Evolutionary conservation across 2,797 vertebrate species (phyloP).

Genomic region (Pantherophis vulpinus): DNA sequence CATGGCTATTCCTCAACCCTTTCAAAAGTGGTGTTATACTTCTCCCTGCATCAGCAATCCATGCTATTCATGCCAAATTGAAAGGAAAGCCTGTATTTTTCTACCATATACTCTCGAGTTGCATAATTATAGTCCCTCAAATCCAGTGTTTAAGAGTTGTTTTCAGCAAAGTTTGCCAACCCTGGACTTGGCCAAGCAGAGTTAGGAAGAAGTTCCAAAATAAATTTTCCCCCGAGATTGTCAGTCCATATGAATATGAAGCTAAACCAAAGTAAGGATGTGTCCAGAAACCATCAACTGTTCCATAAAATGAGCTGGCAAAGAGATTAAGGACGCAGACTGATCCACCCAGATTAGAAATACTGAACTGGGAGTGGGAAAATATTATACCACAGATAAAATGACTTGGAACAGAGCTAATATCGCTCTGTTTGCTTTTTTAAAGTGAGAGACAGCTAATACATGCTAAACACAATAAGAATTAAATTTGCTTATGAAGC

Average conservation of each 20-base stretch:
- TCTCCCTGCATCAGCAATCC: neutral
- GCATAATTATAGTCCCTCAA: slow-evolving; percentile 59
- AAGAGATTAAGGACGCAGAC: slow-evolving; percentile 1
- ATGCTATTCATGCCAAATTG: slow-evolving; percentile 6
- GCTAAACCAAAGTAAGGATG: slow-evolving; percentile 47
- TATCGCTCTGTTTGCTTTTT: neutral
- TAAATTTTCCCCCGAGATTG: slow-evolving; percentile 60
- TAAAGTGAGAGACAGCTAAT: neutral
- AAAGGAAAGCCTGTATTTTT: slow-evolving; percentile 46
- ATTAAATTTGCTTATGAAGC: neutral
- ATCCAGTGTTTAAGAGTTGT: slow-evolving; percentile 40
- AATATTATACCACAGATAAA: neutral
- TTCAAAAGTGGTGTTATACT: neutral
- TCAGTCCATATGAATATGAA: slow-evolving; percentile 47
- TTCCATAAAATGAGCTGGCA: slow-evolving; percentile 14
- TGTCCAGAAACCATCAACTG: neutral
- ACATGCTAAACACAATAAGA: neutral
- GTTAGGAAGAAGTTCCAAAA: slow-evolving; percentile 63
- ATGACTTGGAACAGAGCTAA: neutral
- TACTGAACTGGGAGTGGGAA: neutral
- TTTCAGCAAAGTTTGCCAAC: slow-evolving; percentile 53
- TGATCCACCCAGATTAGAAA: neutral
- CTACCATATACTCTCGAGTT: slow-evolving; percentile 44
- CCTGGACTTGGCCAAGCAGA: slow-evolving; percentile 35
- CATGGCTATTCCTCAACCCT: neutral